Evolutionary conservation across 2,797 vertebrate genomes (phyloP), one percentile per base, ranked within the genome.

Genomic region (Acipenser transmontanus): DNA sequence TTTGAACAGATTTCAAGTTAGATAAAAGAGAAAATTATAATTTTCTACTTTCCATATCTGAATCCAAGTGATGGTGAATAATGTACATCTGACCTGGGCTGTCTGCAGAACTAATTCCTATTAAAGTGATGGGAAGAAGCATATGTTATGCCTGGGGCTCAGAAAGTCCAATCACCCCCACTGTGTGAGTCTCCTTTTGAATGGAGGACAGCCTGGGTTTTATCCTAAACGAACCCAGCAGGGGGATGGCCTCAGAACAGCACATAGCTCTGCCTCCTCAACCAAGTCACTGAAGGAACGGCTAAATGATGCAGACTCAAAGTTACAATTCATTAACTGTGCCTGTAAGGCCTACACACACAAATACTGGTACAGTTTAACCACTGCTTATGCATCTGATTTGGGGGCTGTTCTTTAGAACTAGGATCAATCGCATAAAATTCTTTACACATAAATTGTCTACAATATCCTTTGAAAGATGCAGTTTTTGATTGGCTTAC

Each of bases 61-160:
- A 88, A 91, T 91, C 89, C 86, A 90, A 91, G 91, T 87, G 87
- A 89, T 89, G 87, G 89, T 88, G 90, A 91, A 89, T 91, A 91
- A 91, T 91, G 86, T 87, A 91, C 88, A 81, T 91, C 91, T 91
- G 91, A 91, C 89, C 89, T 91, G 88, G 83, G 85, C 86, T 89
- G 86, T 91, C 88, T 91, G 88, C 84, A 89, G 91, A 91, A 91
- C 90, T 91, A 92, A 92, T 91, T 87, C 85, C 88, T 90, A 90
- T 92, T 91, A 92, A 88, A 90, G 85, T 88, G 87, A 88, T 91
- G 90, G 89, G 90, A 92, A 90, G 87, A 79, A 91, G 87, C 91
- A 92, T 92, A 91, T 92, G 91, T 91, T 92, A 79, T 85, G 91
- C 91, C 91, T 88, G 78, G 82, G 91, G 91, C 91, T 85, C 78